phyloP scores from a whole-genome alignment of 2,888 invertebrate genomes.

The Tenthredo notha region DNA sequence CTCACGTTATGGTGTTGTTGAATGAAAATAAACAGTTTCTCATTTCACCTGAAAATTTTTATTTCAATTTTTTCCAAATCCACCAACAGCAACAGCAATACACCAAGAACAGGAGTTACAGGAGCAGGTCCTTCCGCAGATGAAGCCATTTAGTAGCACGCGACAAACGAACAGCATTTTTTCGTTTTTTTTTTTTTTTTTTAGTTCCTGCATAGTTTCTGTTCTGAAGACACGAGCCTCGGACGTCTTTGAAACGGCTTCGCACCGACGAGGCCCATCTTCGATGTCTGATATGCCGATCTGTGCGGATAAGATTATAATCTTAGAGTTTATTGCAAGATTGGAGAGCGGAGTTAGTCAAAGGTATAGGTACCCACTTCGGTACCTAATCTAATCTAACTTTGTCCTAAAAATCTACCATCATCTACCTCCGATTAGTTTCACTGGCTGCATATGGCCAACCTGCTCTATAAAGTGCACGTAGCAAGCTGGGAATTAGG shows the following conservation, averaged over 20 bases:
- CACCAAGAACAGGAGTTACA: neutral
- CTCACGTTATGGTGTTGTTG: neutral
- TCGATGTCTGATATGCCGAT: slow-evolving; percentile 48
- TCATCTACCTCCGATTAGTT: slow-evolving; percentile 30
- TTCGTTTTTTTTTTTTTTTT: neutral
- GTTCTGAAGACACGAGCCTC: slow-evolving; percentile 25
- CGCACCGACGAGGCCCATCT: slow-evolving; percentile 14
- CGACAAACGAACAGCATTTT: slow-evolving; percentile 35
- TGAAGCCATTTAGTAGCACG: slow-evolving; percentile 50
- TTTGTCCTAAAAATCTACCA: slow-evolving; percentile 34
- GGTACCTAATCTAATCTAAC: slow-evolving; percentile 45
- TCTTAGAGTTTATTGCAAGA: slow-evolving; percentile 44
- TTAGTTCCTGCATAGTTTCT: slow-evolving; percentile 3
- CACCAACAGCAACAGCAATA: neutral
- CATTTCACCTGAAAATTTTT: neutral
- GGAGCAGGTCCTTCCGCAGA: slow-evolving; percentile 23
- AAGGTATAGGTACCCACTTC: neutral
- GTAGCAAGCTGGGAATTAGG: neutral
- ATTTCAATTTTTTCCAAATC: neutral
- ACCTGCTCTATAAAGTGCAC: neutral
- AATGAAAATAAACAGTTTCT: slow-evolving; percentile 15
- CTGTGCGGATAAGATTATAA: slow-evolving; percentile 52
- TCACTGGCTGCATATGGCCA: neutral
- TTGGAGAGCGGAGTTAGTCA: neutral
- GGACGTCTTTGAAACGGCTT: neutral